Evolutionary conservation across 1,140 invertebrate species (phyloP), one percentile per base, ranked within the genome.

Genomic region (Drosophila ohnishii): DNA sequence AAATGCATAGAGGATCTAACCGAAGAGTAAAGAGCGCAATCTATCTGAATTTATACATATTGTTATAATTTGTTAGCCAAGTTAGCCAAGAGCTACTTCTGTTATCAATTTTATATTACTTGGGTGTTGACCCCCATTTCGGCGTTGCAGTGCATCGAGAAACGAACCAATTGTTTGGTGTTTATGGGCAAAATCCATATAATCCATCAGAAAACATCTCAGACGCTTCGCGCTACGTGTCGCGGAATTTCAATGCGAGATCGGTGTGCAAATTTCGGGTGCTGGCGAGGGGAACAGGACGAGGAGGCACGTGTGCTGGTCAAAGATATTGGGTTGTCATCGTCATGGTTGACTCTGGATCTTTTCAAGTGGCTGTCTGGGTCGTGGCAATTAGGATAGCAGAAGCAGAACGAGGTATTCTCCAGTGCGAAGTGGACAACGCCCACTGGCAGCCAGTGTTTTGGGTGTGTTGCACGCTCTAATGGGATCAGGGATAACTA

Each of bases 161-260:
- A 48, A n/a, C 28, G 3, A 39, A 42, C 40, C 56, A 75, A 73
- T 77, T 70, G 50, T 71, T 58, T 64, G 16, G 37, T 59, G 51
- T 90, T 90, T 90, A 90, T 89, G 88, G 58, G 75, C 88, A 85
- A 90, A 90, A 85, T 90, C 80, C 80, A 88, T 82, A 90, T 90
- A 90, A 90, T 90, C 88, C 88, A 90, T 90, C 87, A 90, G 77
- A 82, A 60, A 85, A 88, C 67, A 82, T 84, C 87, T 90, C 87
- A 90, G 83, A 90, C 84, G 74, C 39, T 62, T 56, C 40, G 56
- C 50, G 42, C 74, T 81, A 87, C 87, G 87, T 90, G 87, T 84
- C 78, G 53, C 45, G 64, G 87, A 90, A 90, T 90, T 81, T 77
- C 67, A 90, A 87, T 88, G 60, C 32, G 62, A 74, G 87, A 90